phyloP scores from a whole-genome alignment of 2,113 vertebrate genomes.

The Cygnus atratus region DNA sequence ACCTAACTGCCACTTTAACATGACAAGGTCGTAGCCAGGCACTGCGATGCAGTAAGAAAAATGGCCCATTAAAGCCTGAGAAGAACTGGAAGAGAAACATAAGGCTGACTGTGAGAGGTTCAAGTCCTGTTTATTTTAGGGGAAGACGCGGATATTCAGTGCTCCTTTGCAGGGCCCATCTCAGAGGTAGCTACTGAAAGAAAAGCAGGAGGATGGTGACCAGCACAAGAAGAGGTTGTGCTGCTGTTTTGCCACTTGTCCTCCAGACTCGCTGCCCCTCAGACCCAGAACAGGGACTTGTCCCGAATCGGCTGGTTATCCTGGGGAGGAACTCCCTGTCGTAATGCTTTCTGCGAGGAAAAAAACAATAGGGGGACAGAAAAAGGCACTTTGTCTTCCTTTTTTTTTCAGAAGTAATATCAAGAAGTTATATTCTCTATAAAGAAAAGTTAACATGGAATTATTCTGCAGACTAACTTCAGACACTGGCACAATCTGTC shows the following conservation, averaged over 20 bases:
- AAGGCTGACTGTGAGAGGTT: background rate
- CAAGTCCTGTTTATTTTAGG: accelerated
- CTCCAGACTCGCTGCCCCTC: background rate
- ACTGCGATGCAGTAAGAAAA: constrained; percentile 43
- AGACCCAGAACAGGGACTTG: background rate
- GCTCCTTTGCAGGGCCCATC: background rate
- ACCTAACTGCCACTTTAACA: constrained; percentile 28
- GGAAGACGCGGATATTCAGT: accelerated
- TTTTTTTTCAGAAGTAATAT: background rate
- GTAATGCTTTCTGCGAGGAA: background rate
- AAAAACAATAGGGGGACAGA: background rate
- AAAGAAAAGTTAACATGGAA: background rate
- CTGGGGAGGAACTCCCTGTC: background rate
- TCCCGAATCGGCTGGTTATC: accelerated
- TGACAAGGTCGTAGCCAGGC: constrained; percentile 57
- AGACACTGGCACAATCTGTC: background rate
- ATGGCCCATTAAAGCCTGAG: constrained; percentile 27
- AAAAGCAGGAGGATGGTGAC: accelerated
- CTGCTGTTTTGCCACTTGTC: background rate
- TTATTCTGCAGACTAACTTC: background rate
- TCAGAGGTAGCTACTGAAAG: background rate
- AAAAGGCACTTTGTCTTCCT: background rate
- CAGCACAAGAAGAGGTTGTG: background rate
- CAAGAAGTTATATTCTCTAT: background rate
- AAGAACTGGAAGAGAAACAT: background rate